Evolutionary conservation across 1,140 invertebrate genomes (phyloP).

Genomic region (Lepidurus apus): DNA sequence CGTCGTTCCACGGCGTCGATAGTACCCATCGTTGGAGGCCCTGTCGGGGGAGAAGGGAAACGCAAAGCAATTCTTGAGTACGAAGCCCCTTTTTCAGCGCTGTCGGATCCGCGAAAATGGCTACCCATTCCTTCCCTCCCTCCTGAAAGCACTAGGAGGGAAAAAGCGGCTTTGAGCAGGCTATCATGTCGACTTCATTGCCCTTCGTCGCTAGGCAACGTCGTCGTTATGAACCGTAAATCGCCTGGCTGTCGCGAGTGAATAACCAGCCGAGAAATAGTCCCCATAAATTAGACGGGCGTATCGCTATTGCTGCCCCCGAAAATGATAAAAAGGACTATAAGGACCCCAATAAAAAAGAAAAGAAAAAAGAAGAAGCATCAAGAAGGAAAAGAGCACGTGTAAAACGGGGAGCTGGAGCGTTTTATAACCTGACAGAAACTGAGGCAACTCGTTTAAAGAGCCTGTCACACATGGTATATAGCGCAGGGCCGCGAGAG

Average conservation of each 20-base stretch:
- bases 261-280: slow-evolving; percentile 36
- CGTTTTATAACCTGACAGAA: slow-evolving; percentile 22
- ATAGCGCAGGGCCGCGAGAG: not conserved
- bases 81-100: slow-evolving; percentile 12
- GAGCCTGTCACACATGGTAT: slow-evolving; percentile 14
- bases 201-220: slow-evolving; percentile 22
- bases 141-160: not conserved
- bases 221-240: slow-evolving; percentile 32
- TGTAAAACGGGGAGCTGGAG: slow-evolving; percentile 18
- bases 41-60: not conserved
- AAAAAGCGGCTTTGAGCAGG: slow-evolving; percentile 21
- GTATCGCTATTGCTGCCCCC: slow-evolving; percentile 11
- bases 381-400: slow-evolving; percentile 10
- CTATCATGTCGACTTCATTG: slow-evolving; percentile 31
- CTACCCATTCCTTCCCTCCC: not conserved
- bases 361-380: not conserved
- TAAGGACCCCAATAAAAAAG: not conserved
- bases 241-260: slow-evolving; percentile 34
- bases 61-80: slow-evolving; percentile 3
- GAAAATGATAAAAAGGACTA: slow-evolving; percentile 14
- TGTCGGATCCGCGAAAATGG: slow-evolving; percentile 18
- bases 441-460: slow-evolving; percentile 19
- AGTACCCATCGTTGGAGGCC: not conserved
- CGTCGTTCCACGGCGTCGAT: slow-evolving; percentile 20
- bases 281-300: slow-evolving; percentile 31